Conservation (phyloP, 2,113 vertebrate species). For the Prinia subflava region DNA sequence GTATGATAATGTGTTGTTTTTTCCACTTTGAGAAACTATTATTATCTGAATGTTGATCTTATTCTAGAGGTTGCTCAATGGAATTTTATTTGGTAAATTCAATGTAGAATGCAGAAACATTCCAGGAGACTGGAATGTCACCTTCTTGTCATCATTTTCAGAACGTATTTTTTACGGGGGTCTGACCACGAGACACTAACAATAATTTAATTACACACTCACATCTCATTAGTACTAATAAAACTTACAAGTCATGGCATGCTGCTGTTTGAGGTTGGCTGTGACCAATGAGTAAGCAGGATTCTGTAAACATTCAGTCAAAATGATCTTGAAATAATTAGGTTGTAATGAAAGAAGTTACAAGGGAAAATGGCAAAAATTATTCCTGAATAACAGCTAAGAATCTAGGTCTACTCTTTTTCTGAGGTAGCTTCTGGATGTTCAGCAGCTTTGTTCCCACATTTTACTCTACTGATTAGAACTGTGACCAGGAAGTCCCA, state of each 20-base stretch:
- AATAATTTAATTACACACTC: slow-evolving; percentile 1
- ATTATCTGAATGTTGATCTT: background rate
- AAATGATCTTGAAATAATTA: background rate
- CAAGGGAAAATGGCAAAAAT: background rate
- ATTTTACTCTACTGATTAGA: background rate
- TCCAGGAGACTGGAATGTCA: background rate
- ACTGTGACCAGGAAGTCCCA: background rate
- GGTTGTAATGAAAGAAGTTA: background rate
- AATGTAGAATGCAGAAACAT: background rate
- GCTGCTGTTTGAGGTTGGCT: background rate
- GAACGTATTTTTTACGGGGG: background rate
- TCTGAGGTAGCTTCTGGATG: background rate
- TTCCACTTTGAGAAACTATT: background rate
- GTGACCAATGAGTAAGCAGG: background rate
- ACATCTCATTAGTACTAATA: slow-evolving; percentile 14
- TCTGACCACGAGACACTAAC: background rate
- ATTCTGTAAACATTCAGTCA: background rate
- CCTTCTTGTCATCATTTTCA: background rate
- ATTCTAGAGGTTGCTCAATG: background rate
- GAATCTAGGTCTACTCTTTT: background rate
- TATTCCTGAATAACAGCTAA: background rate
- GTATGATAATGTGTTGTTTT: background rate
- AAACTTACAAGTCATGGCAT: background rate
- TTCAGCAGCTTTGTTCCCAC: background rate
- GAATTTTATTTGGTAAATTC: background rate